Evolutionary conservation across 2,888 invertebrate species (phyloP), one percentile per base, ranked within the genome.

Genomic region (Crematogaster levior): DNA sequence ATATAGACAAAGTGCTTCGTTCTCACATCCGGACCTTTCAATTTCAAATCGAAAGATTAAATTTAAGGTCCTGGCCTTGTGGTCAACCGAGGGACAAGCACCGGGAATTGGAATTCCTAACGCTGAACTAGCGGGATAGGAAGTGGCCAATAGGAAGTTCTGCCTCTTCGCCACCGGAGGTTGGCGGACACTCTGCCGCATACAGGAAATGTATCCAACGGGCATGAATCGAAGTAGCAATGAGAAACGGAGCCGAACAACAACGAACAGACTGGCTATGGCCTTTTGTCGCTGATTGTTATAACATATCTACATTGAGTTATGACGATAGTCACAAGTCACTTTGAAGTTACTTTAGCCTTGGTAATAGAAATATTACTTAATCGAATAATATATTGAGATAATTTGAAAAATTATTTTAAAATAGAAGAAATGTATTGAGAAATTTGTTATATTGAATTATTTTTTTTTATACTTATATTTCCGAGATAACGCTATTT

Each of bases 101-200:
- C n/a, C 46, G 37, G 70, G 82, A 87, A 87, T 88, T 86, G 81
- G 79, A 80, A 85, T 87, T 82, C 79, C 84, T 61, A 66, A 58
- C 56, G 65, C 56, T 37, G 63, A 75, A 70, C 56, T 63, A 79
- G 40, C 63, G 37, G 51, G 72, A 70, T 74, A 83, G 89, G 86
- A 89, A 88, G 86, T 87, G 86, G 74, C 83, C 87, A 89, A 89
- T 89, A 89, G 89, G 86, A 89, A 89, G 87, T 89, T 87, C 83
- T 74, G 81, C 53, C 43, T 48, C 80, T 73, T 80, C 75, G 21
- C 53, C 40, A 3, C 30, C 48, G 80, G 77, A 58, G 58, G 21
- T 73, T 43, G 81, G 68, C 46, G 82, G 60, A 68, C 70, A 70
- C 63, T 58, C 61, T 30, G 37, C 73, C 37, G 66, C 79, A 58